Evolutionary conservation across 2,888 invertebrate genomes (phyloP).

Genomic region (Lasioglossum zephyrum): DNA sequence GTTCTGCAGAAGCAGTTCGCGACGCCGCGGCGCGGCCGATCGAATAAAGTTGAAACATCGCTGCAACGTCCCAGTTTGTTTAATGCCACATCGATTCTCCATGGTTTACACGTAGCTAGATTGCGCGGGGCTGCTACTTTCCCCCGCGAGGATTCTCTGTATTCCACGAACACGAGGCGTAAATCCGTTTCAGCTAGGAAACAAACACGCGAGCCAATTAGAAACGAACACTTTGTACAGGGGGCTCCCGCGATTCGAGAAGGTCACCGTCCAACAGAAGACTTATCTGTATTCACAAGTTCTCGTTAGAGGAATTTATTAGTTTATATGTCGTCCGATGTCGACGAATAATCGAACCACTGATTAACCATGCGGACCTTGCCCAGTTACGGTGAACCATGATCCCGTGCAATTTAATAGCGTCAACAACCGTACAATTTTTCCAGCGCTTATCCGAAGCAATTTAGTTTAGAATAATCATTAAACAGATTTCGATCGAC

Average conservation of each 20-base stretch:
- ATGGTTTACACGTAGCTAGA: constrained; percentile 20
- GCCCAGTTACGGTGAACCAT: not conserved
- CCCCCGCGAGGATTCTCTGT: constrained; percentile 23
- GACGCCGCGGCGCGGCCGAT: no score
- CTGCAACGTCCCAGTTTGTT: constrained; percentile 31
- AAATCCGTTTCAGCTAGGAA: constrained; percentile 58
- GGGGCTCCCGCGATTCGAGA: constrained; percentile 45
- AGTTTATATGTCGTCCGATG: constrained; percentile 22
- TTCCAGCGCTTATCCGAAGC: not conserved
- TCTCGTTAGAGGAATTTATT: constrained; percentile 65
- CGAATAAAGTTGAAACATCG: constrained; percentile 32
- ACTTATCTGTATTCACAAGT: constrained; percentile 49
- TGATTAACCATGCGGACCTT: not conserved
- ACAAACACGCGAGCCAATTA: constrained; percentile 66
- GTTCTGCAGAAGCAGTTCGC: not conserved
- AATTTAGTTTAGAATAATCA: not conserved
- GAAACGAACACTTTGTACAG: constrained; percentile 60
- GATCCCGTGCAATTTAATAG: not conserved
- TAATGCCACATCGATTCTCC: constrained; percentile 33
- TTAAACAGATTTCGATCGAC: not conserved
- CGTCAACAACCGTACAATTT: not conserved
- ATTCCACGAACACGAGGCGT: constrained; percentile 45
- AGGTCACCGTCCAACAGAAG: constrained; percentile 47
- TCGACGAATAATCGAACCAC: not conserved
- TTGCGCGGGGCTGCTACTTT: constrained; percentile 23